These are phyloP conservation scores for Melanostoma scalare DNA, from an alignment of 2,888 invertebrate genomes.

Conservation along the genomic window DNA sequence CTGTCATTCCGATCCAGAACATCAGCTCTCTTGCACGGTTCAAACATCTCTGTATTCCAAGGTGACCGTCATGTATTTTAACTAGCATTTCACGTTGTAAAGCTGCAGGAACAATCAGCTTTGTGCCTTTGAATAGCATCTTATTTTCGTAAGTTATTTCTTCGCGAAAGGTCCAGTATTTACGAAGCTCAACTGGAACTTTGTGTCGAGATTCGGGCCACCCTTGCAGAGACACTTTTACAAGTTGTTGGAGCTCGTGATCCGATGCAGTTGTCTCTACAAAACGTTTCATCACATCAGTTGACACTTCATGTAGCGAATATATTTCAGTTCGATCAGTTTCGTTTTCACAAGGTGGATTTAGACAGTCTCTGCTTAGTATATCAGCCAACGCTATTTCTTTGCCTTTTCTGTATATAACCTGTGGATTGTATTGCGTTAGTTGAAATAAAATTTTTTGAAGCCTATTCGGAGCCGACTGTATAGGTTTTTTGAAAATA, in stretches of 20 bases:
- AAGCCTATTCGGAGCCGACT: background rate
- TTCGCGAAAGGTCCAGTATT: constrained; percentile 10
- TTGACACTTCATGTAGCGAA: background rate
- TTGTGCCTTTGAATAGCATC: constrained; percentile 18
- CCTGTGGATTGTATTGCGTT: constrained; percentile 4
- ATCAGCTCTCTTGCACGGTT: background rate
- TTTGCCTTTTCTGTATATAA: constrained; percentile 12
- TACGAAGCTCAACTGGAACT: background rate
- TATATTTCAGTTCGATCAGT: background rate
- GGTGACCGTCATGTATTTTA: background rate
- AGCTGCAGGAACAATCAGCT: constrained; percentile 1
- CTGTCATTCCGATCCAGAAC: constrained; percentile 18
- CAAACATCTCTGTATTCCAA: background rate
- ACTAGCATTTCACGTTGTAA: background rate
- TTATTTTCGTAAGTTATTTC: constrained; percentile 1
- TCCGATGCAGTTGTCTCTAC: constrained; percentile 7
- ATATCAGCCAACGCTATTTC: constrained; percentile 1
- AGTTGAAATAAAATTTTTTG: constrained; percentile 20
- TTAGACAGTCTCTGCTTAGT: constrained; percentile 11
- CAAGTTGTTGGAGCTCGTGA: background rate
- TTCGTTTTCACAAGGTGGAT: constrained; percentile 9
- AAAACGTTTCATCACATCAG: constrained; percentile 9
- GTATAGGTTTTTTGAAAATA: constrained; percentile 13
- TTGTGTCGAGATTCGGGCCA: background rate
- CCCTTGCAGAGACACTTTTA: background rate